These are phyloP conservation scores for Tipula helvola DNA, from an alignment of 2,888 invertebrate genomes.

Conservation along the genomic window DNA sequence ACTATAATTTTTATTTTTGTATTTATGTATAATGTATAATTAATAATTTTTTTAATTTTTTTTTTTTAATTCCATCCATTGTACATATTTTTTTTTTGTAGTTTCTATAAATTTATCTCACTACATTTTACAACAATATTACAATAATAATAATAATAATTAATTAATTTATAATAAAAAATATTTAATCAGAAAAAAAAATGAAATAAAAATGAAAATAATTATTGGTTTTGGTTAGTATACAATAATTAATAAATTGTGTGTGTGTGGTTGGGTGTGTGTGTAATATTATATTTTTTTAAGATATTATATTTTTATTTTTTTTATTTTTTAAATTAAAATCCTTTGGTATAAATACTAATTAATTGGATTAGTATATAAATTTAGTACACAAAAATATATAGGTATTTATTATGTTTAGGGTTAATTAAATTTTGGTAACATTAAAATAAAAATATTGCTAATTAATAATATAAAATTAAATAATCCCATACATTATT, in stretches of 20 bases:
- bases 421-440: neutral
- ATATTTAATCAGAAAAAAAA: neutral
- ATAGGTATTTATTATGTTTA: neutral
- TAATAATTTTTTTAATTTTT: neutral
- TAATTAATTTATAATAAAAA: neutral
- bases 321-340: neutral
- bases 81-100: neutral
- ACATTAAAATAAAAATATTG: neutral
- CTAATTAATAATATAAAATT: neutral
- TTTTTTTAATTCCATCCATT: neutral
- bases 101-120: neutral
- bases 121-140: neutral
- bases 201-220: neutral
- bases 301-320: neutral
- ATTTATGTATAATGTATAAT: neutral
- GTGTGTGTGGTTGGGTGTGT: neutral
- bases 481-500: neutral
- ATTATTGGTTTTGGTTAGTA: neutral
- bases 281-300: neutral
- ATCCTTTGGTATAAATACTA: conserved; percentile 4
- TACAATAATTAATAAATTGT: neutral
- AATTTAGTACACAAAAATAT: neutral
- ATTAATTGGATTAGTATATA: neutral
- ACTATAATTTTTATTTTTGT: neutral
- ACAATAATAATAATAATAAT: neutral